Conservation (phyloP, 2,113 vertebrate species). For the Galemys pyrenaicus region DNA sequence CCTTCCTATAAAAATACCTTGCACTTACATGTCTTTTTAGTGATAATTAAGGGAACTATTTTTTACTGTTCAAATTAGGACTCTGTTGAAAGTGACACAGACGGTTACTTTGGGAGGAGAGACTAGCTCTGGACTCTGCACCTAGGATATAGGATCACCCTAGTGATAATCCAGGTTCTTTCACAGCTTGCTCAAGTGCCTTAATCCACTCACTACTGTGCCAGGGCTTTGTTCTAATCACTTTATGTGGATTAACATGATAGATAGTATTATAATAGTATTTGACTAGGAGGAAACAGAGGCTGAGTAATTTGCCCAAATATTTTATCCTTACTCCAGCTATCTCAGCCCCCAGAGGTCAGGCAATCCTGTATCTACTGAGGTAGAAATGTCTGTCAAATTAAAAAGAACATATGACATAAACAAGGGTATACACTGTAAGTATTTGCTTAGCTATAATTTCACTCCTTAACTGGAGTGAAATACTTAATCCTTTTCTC, state of each 20-base stretch:
- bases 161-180: not conserved
- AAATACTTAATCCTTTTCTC: not conserved
- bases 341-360: not conserved
- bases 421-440: not conserved
- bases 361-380: not conserved
- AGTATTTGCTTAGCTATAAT: not conserved
- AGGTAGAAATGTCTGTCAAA: not conserved
- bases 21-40: not conserved
- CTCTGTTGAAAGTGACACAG: not conserved
- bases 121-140: not conserved
- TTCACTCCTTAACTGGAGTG: not conserved
- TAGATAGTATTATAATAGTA: no score
- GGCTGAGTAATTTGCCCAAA: not conserved
- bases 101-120: not conserved
- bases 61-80: not conserved
- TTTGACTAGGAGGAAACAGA: not conserved
- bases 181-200: not conserved
- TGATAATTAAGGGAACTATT: not conserved
- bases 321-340: not conserved
- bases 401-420: not conserved
- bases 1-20: not conserved
- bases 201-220: not conserved
- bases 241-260: not conserved
- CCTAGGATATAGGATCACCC: accelerated
- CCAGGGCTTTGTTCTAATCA: not conserved